These are phyloP conservation scores for Pseudanteris insignis DNA, from an alignment of 2,888 invertebrate species.

Conservation along the genomic window DNA sequence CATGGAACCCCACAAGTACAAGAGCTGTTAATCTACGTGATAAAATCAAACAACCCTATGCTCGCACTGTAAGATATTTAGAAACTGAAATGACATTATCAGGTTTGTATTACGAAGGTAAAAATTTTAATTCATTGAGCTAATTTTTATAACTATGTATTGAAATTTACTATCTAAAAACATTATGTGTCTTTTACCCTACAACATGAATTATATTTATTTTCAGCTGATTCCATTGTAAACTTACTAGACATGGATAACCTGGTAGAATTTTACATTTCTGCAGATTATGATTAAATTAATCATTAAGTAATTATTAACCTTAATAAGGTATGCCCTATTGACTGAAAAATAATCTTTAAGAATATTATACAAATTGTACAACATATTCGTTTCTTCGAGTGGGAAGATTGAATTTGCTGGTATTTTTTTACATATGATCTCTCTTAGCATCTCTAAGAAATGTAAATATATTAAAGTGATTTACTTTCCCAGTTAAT, in stretches of 20 bases:
- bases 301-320: constrained; percentile 25
- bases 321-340: constrained; percentile 24
- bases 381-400: constrained; percentile 29
- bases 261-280: constrained; percentile 63
- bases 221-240: constrained; percentile 62
- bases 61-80: constrained; percentile 61
- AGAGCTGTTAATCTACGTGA: constrained; percentile 59
- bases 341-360: constrained; percentile 27
- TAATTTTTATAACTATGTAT: too few relatives aligned
- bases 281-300: constrained; percentile 45
- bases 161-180: too few relatives aligned
- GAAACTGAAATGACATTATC: constrained; percentile 62
- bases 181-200: too few relatives aligned
- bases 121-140: too few relatives aligned
- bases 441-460: constrained; percentile 38
- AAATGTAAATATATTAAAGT: constrained; percentile 39
- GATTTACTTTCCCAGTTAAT: too few relatives aligned
- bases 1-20: constrained; percentile 59
- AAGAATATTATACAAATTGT: constrained; percentile 15
- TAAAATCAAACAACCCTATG: constrained; percentile 63
- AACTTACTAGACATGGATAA: constrained; percentile 63
- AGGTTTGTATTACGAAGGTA: too few relatives aligned
- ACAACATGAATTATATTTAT: too few relatives aligned
- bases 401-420: constrained; percentile 29
- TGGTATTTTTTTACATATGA: constrained; percentile 44